Evolutionary conservation across 2,888 invertebrate species (phyloP).

Genomic region (Schrankia costaestrigalis): DNA sequence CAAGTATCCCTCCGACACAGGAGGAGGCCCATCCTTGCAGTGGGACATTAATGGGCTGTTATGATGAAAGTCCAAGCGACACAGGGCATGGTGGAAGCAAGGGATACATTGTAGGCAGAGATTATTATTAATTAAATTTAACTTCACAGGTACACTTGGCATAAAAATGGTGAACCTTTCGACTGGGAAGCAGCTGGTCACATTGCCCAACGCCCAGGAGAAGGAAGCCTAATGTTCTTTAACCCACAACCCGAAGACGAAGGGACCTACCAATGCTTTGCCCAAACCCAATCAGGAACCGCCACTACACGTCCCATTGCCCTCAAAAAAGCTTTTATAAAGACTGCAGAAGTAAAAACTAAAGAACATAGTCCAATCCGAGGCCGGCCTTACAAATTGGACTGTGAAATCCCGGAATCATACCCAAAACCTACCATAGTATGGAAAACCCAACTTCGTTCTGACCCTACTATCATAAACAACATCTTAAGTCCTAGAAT

Average conservation of each 20-base stretch:
- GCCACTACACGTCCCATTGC: conserved; percentile 48
- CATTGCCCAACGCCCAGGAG: conserved; percentile 39
- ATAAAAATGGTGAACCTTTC: conserved; percentile 48
- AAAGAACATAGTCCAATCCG: conserved; percentile 49
- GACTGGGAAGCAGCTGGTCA: conserved; percentile 27
- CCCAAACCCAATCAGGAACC: conserved; percentile 43
- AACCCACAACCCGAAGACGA: conserved; percentile 48
- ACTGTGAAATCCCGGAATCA: conserved; percentile 49
- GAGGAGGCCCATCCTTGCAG: no score
- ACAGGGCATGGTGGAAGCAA: no score
- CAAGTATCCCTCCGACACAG: no score
- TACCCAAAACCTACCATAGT: conserved; percentile 57
- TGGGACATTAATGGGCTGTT: no score
- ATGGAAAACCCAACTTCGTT: conserved; percentile 48
- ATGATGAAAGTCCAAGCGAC: no score
- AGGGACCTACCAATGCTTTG: conserved; percentile 58
- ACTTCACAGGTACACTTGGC: conserved; percentile 53
- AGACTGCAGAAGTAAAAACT: conserved; percentile 31
- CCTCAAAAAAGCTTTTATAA: conserved; percentile 45
- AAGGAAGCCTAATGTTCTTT: conserved; percentile 52
- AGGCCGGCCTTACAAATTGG: conserved; percentile 55
- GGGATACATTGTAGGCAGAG: no score
- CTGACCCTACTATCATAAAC: conserved; percentile 36
- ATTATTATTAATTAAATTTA: neutral
- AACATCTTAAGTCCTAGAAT: conserved; percentile 42